These are phyloP conservation scores for Microchrysa polita DNA, from an alignment of 2,888 invertebrate genomes.

Conservation along the genomic window DNA sequence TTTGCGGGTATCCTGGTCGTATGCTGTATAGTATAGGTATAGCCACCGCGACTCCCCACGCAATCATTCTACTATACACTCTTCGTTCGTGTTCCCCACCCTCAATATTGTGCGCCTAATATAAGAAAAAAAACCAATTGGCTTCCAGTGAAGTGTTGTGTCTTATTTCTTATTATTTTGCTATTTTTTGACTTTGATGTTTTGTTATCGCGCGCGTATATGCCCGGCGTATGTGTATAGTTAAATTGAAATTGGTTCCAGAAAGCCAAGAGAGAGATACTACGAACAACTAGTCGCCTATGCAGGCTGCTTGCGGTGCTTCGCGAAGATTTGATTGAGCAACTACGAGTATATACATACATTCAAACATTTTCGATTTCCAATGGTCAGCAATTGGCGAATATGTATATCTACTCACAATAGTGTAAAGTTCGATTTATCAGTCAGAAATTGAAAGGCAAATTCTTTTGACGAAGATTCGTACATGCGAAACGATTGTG, in stretches of 20 bases:
- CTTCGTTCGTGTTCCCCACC: slow-evolving; percentile 46
- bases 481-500: no score
- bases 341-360: no score
- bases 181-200: slow-evolving; percentile 19
- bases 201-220: not conserved
- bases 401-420: no score
- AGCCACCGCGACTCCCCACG: slow-evolving; percentile 47
- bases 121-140: slow-evolving; percentile 49
- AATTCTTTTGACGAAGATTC: no score
- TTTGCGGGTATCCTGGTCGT: slow-evolving; percentile 42
- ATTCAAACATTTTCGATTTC: slow-evolving; percentile 19
- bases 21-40: no score
- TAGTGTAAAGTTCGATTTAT: no score
- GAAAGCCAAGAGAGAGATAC: slow-evolving; percentile 15
- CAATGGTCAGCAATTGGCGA: no score
- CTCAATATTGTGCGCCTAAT: slow-evolving; percentile 42
- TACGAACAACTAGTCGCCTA: no score
- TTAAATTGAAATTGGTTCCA: slow-evolving; percentile 46
- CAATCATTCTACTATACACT: slow-evolving; percentile 38
- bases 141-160: slow-evolving; percentile 44
- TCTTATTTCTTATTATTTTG: slow-evolving; percentile 33
- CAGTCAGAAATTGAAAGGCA: no score
- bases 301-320: not conserved
- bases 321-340: slow-evolving; percentile 1
- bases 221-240: not conserved